Percentiles rank a stretch among this genome's conserved stretches.
These are phyloP conservation scores for Lasioglossum lativentre DNA, from an alignment of 2,888 invertebrate genomes.

Conservation along the genomic window DNA sequence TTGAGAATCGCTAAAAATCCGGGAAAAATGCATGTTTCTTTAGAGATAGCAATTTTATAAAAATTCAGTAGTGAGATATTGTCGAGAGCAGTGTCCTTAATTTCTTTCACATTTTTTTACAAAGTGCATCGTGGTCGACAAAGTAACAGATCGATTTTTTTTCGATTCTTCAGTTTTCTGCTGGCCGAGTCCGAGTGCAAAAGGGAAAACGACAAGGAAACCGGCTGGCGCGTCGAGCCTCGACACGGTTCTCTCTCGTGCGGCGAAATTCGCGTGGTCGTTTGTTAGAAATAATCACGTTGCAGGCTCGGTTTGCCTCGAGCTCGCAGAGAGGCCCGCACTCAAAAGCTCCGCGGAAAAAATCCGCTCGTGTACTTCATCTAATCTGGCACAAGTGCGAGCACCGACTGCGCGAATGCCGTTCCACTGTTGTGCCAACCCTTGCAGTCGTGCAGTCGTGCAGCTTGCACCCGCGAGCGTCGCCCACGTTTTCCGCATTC, in stretches of 20 bases:
- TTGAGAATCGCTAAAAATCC: too few species aligned
- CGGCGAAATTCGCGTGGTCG: conserved; percentile 30
- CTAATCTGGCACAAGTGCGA: conserved; percentile 48
- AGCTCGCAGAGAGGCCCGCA: conserved; percentile 5
- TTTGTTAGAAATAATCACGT: conserved; percentile 55
- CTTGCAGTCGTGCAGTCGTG: background rate
- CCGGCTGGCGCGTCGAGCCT: conserved; percentile 1
- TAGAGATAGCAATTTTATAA: too few species aligned
- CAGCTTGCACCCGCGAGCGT: background rate
- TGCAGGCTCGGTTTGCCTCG: conserved; percentile 18
- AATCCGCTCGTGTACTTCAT: conserved; percentile 18
- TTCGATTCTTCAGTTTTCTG: too few species aligned
- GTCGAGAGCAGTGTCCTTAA: too few species aligned
- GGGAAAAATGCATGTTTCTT: too few species aligned
- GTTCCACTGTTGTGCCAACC: background rate
- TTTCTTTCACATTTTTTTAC: too few species aligned
- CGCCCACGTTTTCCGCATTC: conserved; percentile 11
- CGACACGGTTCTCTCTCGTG: conserved; percentile 17
- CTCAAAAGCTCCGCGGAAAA: conserved; percentile 9
- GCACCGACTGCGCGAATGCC: conserved; percentile 13
- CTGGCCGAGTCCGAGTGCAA: background rate
- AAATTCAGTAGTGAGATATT: too few species aligned
- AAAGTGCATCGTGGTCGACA: too few species aligned
- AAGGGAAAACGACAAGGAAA: background rate
- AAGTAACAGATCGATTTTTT: background rate